These are phyloP conservation scores for Megalurothrips usitatus DNA, from an alignment of 2,888 invertebrate species.

Conservation along the genomic window DNA sequence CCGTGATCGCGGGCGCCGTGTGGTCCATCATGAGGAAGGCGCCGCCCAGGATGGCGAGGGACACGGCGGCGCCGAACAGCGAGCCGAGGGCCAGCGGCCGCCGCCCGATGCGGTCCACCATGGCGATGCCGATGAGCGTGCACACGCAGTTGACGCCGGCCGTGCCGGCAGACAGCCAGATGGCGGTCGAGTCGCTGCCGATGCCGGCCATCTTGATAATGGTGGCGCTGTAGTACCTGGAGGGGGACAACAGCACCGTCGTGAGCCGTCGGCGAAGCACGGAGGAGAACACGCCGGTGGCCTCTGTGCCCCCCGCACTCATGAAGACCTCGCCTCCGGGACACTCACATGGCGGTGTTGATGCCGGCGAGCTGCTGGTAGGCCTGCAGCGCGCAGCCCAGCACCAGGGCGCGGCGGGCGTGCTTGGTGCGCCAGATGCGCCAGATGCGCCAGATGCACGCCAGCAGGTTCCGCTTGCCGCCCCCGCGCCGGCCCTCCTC, in stretches of 20 bases:
- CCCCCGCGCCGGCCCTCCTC: background rate
- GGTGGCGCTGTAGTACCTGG: conserved; percentile 49
- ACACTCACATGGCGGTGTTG: conserved; percentile 49
- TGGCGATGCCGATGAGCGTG: conserved; percentile 48
- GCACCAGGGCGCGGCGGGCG: conserved; percentile 47
- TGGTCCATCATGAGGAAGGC: conserved; percentile 46
- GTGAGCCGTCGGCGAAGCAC: no score
- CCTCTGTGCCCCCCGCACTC: no score
- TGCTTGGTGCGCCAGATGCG: conserved; percentile 43
- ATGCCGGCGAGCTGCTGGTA: conserved; percentile 54
- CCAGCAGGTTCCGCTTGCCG: conserved; percentile 31
- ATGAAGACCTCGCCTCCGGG: no score
- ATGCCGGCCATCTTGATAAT: conserved; percentile 46
- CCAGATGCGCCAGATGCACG: conserved; percentile 43
- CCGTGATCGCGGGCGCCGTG: conserved; percentile 43
- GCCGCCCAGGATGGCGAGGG: conserved; percentile 45
- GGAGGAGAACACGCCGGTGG: no score
- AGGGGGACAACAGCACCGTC: no score
- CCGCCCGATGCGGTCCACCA: conserved; percentile 50
- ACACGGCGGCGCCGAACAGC: conserved; percentile 43
- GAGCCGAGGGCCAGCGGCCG: conserved; percentile 38
- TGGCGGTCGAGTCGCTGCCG: conserved; percentile 44
- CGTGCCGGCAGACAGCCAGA: conserved; percentile 49
- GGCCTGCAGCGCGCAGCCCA: conserved; percentile 51
- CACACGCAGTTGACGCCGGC: conserved; percentile 49